Base-by-base conservation (phyloP, 53 echinoderm and acorn worm species). In the Crossaster papposus region DNA sequence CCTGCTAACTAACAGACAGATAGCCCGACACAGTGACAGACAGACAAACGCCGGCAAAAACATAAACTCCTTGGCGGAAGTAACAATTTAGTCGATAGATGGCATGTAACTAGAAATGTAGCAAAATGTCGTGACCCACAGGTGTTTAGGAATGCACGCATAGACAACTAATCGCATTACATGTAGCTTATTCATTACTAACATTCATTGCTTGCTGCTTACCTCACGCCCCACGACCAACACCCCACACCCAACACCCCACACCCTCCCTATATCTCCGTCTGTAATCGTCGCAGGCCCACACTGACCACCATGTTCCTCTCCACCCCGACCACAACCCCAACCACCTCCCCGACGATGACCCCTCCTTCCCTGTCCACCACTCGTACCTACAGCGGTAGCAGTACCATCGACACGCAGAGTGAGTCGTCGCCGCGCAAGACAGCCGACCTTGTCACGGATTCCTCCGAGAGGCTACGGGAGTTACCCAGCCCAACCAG, bases 321-420 rank as follows among this genome's bases (percentile, higher is more conserved):
- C 15, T 92, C 88, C 82, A 96, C 96, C 80, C 96, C 96, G 29
- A 96, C 94, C 91, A 94, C 93, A 20, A 93, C 96, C 77, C 94
- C 96, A 8, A 94, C 96, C 50, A 94, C 96, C 15, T 94, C 96
- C 88, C 93, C 94, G 3, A 93, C 94, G 44, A 92, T 94, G 90
- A 96, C 94, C 50, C 91, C 96, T 65, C 96, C 94, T 70, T 96
- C 96, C 93, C 90, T 96, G 72, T 96, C 96, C 91, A 94, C 96
- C 37, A 94, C 96, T 91, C 94, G 89, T 70, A 94, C 96, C 88
- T 96, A 96, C 92, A 96, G 96, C 72, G 96, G 96, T 44, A 96
- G 96, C 95, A 94, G 94, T 81, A 96, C 95, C 86, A 83, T 96
- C 35, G 96, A 96, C 89, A 94, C 94, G 34, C 79, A 80, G 64